A percentile compares a stretch with the other conserved stretches of the same genome.
phyloP scores from a whole-genome alignment of 1,140 invertebrate genomes.

The Euschistus heros region DNA sequence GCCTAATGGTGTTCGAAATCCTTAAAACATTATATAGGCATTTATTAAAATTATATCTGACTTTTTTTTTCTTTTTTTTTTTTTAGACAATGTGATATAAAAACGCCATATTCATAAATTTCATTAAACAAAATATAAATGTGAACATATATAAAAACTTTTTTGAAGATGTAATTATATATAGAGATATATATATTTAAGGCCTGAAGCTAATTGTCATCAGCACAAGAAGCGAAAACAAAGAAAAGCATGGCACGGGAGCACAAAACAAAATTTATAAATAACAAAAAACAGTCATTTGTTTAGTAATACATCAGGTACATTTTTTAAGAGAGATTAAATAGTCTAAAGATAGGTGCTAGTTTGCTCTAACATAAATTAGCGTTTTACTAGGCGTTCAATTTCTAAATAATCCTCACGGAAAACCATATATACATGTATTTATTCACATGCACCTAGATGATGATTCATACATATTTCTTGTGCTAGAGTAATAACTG shows the following conservation, averaged over 20 bases:
- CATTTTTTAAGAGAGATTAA: slow-evolving; percentile 7
- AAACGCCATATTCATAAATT: background rate
- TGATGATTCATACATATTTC: background rate
- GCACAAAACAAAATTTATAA: background rate
- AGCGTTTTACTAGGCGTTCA: background rate
- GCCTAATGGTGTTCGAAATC: slow-evolving; percentile 14
- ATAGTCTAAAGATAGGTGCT: background rate
- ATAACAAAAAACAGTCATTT: background rate
- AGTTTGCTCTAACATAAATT: background rate
- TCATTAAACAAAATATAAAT: background rate
- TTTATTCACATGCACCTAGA: background rate
- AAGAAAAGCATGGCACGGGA: background rate
- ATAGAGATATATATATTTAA: background rate
- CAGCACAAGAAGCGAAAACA: slow-evolving; percentile 1
- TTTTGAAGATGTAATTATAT: background rate
- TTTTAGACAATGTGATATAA: background rate
- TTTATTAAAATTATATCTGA: background rate
- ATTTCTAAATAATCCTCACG: slow-evolving; percentile 3
- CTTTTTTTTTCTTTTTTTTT: background rate
- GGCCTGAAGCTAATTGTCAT: background rate
- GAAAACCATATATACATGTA: background rate
- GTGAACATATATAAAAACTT: background rate
- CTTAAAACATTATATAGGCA: slow-evolving; percentile 6
- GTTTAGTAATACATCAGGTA: background rate
- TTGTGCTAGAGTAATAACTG: background rate